A percentile compares a stretch with the other conserved stretches of the same genome.
These are phyloP conservation scores for Cirrhinus mrigala DNA, from an alignment of 2,797 vertebrate genomes.

Conservation along the genomic window DNA sequence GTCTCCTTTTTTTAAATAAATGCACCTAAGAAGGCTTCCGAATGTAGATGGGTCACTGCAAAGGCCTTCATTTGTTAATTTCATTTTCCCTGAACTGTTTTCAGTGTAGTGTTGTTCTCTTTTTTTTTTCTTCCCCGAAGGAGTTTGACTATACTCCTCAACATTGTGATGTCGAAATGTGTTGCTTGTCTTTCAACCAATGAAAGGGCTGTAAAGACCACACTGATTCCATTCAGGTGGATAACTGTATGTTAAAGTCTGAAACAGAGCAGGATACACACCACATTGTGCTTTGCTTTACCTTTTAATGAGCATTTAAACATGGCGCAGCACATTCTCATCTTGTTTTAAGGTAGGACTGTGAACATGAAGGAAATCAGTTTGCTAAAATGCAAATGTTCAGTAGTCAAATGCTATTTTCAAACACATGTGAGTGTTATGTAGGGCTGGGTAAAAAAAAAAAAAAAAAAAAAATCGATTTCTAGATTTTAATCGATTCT, in stretches of 20 bases:
- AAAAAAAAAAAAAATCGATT: too few species aligned
- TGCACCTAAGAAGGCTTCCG: constrained; percentile 91
- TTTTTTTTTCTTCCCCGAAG: constrained; percentile 27
- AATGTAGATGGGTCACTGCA: constrained; percentile 90
- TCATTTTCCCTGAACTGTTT: constrained; percentile 46
- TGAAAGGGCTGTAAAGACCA: constrained; percentile 78
- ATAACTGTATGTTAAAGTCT: constrained; percentile 18
- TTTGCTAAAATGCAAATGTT: neutral
- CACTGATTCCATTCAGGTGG: constrained; percentile 42
- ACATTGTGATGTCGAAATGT: constrained; percentile 34
- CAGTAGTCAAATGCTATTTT: neutral
- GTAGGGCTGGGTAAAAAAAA: too few species aligned
- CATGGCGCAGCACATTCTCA: constrained; percentile 1
- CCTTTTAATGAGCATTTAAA: constrained; percentile 17
- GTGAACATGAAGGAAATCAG: neutral
- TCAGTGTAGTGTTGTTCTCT: constrained; percentile 73
- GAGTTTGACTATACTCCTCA: neutral
- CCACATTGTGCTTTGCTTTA: constrained; percentile 19
- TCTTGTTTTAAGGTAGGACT: constrained; percentile 22
- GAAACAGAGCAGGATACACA: constrained; percentile 36
- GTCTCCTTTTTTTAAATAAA: constrained; percentile 68
- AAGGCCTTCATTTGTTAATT: constrained; percentile 73
- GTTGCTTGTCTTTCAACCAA: constrained; percentile 66
- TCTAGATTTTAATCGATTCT: too few species aligned
- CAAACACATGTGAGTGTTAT: neutral